phyloP scores from a whole-genome alignment of 2,888 invertebrate species.

The Carabus problematicus region DNA sequence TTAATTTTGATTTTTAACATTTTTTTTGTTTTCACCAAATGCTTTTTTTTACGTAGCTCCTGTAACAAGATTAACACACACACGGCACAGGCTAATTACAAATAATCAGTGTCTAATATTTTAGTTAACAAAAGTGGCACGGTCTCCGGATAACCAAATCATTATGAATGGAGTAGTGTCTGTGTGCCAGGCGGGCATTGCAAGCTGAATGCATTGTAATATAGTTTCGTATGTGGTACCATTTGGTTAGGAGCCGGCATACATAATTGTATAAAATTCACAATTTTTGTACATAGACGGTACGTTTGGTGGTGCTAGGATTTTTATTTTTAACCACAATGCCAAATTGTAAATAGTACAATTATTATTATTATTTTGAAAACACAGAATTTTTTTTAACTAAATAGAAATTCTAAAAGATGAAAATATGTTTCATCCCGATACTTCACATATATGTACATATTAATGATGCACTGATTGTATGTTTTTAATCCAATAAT shows the following conservation, averaged over 20 bases:
- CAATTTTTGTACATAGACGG: slow-evolving; percentile 18
- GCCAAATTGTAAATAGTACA: too few relatives aligned
- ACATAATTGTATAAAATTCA: not conserved
- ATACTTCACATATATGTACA: too few relatives aligned
- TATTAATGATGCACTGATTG: too few relatives aligned
- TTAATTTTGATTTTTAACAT: slow-evolving; percentile 31
- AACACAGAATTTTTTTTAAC: too few relatives aligned
- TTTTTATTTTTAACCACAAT: too few relatives aligned
- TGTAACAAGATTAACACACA: slow-evolving; percentile 40
- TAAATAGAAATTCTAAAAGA: too few relatives aligned
- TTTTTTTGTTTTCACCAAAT: slow-evolving; percentile 34
- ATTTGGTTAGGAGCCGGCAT: slow-evolving; percentile 22
- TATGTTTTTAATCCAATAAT: not conserved
- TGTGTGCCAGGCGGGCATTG: slow-evolving; percentile 24
- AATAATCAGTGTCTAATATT: slow-evolving; percentile 38
- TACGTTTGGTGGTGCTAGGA: too few relatives aligned
- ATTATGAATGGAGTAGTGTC: slow-evolving; percentile 32
- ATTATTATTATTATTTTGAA: too few relatives aligned
- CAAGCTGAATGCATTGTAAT: slow-evolving; percentile 32
- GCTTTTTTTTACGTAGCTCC: slow-evolving; percentile 38
- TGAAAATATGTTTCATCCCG: too few relatives aligned
- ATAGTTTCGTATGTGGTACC: slow-evolving; percentile 15
- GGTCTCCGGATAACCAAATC: slow-evolving; percentile 27
- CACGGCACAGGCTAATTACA: slow-evolving; percentile 25
- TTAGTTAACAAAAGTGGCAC: slow-evolving; percentile 32